Evolutionary conservation across 2,888 invertebrate species (phyloP).

Genomic region (Spisula solida): DNA sequence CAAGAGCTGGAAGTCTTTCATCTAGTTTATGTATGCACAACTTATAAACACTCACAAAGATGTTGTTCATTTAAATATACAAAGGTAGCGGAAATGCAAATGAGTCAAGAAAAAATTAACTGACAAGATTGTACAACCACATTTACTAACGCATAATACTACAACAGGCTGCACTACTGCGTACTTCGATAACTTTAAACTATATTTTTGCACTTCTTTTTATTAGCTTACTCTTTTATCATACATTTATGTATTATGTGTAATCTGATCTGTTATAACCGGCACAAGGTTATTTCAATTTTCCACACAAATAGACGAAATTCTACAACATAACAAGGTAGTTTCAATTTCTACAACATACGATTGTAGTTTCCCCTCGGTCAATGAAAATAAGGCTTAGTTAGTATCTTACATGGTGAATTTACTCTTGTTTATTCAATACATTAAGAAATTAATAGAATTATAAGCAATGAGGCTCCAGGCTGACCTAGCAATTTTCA

Average conservation of each 20-base stretch:
- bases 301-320: neutral
- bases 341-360: neutral
- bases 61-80: neutral
- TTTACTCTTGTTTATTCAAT: conserved; percentile 25
- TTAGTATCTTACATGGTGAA: conserved; percentile 11
- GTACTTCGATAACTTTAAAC: too few relatives aligned
- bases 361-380: neutral
- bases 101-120: neutral
- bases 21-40: neutral
- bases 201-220: too few relatives aligned
- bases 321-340: neutral
- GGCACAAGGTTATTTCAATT: neutral
- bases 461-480: conserved; percentile 28
- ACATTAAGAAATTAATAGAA: conserved; percentile 30
- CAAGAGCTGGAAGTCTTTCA: neutral
- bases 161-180: too few relatives aligned
- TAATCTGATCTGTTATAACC: too few relatives aligned
- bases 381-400: conserved; percentile 13
- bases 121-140: neutral
- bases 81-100: conserved; percentile 9
- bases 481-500: conserved; percentile 20
- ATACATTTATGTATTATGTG: too few relatives aligned
- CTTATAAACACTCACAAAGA: neutral
- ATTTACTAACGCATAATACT: neutral
- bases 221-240: too few relatives aligned